phyloP scores from a whole-genome alignment of 2,888 invertebrate species.

The Cantharis rufa region DNA sequence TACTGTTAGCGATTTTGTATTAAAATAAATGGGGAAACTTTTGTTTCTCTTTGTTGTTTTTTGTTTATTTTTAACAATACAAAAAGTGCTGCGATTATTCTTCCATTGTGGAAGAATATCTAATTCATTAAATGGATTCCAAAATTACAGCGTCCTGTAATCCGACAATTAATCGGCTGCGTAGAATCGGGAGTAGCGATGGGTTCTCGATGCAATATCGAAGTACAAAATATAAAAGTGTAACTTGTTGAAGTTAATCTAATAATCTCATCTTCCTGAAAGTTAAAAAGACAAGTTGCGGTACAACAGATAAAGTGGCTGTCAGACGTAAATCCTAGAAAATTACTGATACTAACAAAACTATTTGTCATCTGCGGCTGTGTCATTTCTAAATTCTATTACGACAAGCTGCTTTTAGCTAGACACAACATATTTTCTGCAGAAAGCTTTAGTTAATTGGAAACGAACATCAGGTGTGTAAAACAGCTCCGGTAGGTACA shows the following conservation, averaged over 20 bases:
- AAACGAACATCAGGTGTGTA: slow-evolving; percentile 17
- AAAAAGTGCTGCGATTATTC: not conserved
- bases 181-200: no score
- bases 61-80: not conserved
- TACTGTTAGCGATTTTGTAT: slow-evolving; percentile 24
- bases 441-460: slow-evolving; percentile 18
- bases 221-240: not conserved
- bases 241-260: not conserved
- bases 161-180: not conserved
- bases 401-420: slow-evolving; percentile 17
- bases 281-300: slow-evolving; percentile 7
- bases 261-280: slow-evolving; percentile 3
- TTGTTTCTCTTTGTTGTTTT: not conserved
- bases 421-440: slow-evolving; percentile 9
- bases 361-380: slow-evolving; percentile 19
- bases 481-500: not conserved
- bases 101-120: not conserved
- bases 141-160: not conserved
- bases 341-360: slow-evolving; percentile 14
- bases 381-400: slow-evolving; percentile 18
- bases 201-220: not conserved
- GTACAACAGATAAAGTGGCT: slow-evolving; percentile 9
- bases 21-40: slow-evolving; percentile 25
- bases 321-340: slow-evolving; percentile 9
- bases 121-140: not conserved